phyloP scores from a whole-genome alignment of 2,888 invertebrate genomes.

The Tiphia femorata region DNA sequence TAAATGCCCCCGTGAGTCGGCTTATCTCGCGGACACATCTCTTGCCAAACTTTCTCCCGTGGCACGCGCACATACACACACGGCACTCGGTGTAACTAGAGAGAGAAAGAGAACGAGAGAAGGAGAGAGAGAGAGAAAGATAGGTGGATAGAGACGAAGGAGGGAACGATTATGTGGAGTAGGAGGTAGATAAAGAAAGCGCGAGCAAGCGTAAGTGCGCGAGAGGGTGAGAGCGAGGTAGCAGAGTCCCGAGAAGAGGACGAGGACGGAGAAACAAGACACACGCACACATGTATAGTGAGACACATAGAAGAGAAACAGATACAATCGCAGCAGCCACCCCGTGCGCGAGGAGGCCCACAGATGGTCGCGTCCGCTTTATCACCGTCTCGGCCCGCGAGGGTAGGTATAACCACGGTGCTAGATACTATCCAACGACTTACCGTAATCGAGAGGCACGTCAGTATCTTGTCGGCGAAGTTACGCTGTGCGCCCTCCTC shows the following conservation, averaged over 20 bases:
- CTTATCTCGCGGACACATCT: constrained; percentile 68
- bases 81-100: too few relatives aligned
- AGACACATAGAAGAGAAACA: constrained; percentile 13
- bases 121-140: constrained; percentile 12
- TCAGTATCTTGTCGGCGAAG: constrained; percentile 75
- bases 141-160: not conserved
- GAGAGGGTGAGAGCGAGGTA: constrained; percentile 5
- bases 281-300: not conserved
- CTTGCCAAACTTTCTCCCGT: constrained; percentile 67
- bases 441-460: constrained; percentile 65
- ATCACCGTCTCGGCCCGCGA: constrained; percentile 26
- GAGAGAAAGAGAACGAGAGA: too few relatives aligned
- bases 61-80: constrained; percentile 40
- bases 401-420: constrained; percentile 10
- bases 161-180: not conserved
- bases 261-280: constrained; percentile 7
- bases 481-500: constrained; percentile 80
- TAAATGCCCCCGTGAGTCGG: constrained; percentile 57
- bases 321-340: constrained; percentile 11
- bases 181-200: constrained; percentile 10
- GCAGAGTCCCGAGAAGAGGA: constrained; percentile 8
- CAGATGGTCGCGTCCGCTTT: constrained; percentile 46
- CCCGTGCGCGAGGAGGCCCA: constrained; percentile 27
- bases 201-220: not conserved
- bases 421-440: constrained; percentile 40